phyloP scores from a whole-genome alignment of 2,797 vertebrate species.

The Chromis chromis region DNA sequence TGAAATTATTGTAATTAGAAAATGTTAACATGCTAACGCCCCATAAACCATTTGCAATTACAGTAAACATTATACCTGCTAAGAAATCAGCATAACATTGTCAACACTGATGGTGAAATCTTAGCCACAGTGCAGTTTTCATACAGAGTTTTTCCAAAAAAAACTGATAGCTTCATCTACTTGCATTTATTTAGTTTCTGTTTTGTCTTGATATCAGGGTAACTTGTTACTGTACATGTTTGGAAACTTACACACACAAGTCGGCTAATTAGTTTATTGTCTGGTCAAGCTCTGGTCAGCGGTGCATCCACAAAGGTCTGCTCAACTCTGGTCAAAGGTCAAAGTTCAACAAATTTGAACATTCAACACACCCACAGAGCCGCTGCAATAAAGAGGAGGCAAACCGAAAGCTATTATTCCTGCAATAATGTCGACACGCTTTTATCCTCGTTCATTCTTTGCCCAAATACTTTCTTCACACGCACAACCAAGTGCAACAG shows the following conservation, averaged over 20 bases:
- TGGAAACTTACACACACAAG: background rate
- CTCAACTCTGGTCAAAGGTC: background rate
- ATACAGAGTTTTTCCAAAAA: too few relatives aligned
- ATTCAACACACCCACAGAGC: background rate
- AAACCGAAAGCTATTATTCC: background rate
- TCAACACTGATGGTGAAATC: background rate
- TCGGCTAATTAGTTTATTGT: background rate
- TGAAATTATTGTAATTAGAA: too few relatives aligned
- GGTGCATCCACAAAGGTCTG: background rate
- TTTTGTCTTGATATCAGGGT: too few relatives aligned
- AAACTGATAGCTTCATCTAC: too few relatives aligned
- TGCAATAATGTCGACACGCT: background rate
- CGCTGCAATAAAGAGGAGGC: background rate
- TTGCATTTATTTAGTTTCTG: too few relatives aligned
- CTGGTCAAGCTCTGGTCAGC: background rate
- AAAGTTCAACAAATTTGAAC: background rate
- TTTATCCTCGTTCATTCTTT: background rate
- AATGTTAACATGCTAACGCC: too few relatives aligned
- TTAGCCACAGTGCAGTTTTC: background rate
- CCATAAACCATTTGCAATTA: background rate
- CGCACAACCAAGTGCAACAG: too few relatives aligned
- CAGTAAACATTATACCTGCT: background rate
- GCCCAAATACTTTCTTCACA: too few relatives aligned
- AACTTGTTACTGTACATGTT: too few relatives aligned
- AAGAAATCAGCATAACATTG: background rate